phyloP scores from a whole-genome alignment of 2,113 vertebrate species.

The Heterochromis multidens region DNA sequence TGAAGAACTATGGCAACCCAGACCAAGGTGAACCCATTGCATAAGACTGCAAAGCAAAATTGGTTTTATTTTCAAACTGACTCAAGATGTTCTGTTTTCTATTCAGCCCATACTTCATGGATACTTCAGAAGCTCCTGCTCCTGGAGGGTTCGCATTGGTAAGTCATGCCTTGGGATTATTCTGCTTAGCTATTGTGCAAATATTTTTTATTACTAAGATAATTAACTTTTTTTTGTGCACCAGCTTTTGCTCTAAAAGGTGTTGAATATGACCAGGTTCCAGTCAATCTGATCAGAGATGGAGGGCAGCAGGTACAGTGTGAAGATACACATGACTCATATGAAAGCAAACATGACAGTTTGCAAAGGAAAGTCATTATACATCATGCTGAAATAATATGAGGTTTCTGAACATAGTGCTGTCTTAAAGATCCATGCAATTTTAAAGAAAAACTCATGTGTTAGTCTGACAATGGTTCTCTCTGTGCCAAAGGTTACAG shows the following conservation, averaged over 20 bases:
- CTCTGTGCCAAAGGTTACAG: constrained; percentile 73
- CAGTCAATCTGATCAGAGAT: constrained; percentile 87
- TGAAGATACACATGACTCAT: neutral
- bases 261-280: constrained; percentile 82
- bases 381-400: neutral
- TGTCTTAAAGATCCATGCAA: neutral
- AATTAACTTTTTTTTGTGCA: constrained; percentile 5
- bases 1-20: constrained; percentile 64
- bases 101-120: constrained; percentile 87
- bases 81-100: neutral
- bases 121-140: constrained; percentile 96
- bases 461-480: neutral
- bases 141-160: constrained; percentile 97
- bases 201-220: neutral
- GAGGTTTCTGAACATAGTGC: neutral
- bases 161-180: constrained; percentile 51
- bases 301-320: constrained; percentile 88
- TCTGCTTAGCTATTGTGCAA: neutral
- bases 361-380: neutral
- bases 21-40: constrained; percentile 64
- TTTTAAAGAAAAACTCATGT: neutral
- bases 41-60: neutral
- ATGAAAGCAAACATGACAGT: neutral
- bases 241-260: constrained; percentile 93
- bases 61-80: neutral